phyloP scores from a whole-genome alignment of 2,797 vertebrate genomes.

The Scolopax rusticola region DNA sequence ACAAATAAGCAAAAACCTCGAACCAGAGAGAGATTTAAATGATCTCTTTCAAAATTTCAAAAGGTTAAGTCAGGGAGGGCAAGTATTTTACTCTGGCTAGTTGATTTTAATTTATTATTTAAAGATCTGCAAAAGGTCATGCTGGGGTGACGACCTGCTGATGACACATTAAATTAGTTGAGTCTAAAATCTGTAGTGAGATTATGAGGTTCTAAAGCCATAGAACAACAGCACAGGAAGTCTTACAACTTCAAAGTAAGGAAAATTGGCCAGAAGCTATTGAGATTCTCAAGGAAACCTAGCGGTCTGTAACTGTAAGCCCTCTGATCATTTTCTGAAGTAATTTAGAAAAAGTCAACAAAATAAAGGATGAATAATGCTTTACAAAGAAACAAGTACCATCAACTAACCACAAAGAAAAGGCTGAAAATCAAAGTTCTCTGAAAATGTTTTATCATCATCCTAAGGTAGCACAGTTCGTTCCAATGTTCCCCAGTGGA shows the following conservation, averaged over 20 bases:
- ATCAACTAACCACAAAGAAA: background rate
- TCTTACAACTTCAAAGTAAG: background rate
- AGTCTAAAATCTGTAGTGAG: background rate
- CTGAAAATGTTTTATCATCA: background rate
- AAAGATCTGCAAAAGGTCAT: background rate
- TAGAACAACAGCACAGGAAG: background rate
- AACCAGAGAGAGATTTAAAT: background rate
- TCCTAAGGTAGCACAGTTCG: background rate
- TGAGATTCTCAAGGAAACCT: background rate
- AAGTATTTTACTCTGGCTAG: background rate
- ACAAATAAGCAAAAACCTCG: accelerated
- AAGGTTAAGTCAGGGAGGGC: background rate
- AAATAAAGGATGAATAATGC: background rate
- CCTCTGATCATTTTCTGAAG: background rate
- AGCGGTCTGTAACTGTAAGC: background rate
- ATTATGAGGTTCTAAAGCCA: background rate
- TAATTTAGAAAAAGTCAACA: background rate
- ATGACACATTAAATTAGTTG: background rate
- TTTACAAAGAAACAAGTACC: background rate
- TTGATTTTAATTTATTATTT: background rate
- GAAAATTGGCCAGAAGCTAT: background rate
- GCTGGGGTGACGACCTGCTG: background rate
- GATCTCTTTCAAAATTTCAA: background rate
- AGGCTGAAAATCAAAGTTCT: background rate
- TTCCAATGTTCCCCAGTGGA: background rate